Evolutionary conservation across 2,888 invertebrate genomes (phyloP).

Genomic region (Horisme vitalbata): DNA sequence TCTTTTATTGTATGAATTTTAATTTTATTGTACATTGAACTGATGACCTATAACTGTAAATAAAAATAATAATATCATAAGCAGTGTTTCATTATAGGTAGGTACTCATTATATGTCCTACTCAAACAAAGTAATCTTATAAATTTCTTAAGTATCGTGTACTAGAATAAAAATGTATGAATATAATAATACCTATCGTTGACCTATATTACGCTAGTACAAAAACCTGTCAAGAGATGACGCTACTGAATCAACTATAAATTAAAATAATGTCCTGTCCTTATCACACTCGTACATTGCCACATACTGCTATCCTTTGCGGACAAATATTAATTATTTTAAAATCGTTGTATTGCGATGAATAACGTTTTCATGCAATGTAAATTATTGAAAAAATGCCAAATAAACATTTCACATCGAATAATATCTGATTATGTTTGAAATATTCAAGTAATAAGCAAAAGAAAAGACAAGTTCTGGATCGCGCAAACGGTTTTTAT

Average conservation of each 20-base stretch:
- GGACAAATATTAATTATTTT: neutral
- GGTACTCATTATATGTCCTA: too few relatives aligned
- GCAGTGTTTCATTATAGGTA: too few relatives aligned
- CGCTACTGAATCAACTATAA: conserved; percentile 4
- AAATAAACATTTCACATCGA: neutral
- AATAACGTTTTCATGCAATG: neutral
- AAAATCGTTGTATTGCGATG: neutral
- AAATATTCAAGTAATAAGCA: neutral
- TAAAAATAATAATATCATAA: too few relatives aligned
- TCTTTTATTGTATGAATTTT: too few relatives aligned
- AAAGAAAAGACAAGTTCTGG: neutral
- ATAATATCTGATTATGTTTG: neutral
- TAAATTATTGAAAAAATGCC: neutral
- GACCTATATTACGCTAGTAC: neutral
- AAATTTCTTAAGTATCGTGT: too few relatives aligned
- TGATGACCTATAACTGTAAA: too few relatives aligned
- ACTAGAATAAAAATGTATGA: too few relatives aligned
- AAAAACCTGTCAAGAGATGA: conserved; percentile 13
- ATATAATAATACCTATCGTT: neutral
- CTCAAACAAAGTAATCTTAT: too few relatives aligned
- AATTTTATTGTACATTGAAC: too few relatives aligned
- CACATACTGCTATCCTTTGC: neutral
- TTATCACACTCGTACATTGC: conserved; percentile 5
- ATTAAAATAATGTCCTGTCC: conserved; percentile 4
- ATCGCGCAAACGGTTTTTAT: conserved; percentile 15